Conservation (phyloP, 2,888 invertebrate species). For the Drosophila yooni region DNA sequence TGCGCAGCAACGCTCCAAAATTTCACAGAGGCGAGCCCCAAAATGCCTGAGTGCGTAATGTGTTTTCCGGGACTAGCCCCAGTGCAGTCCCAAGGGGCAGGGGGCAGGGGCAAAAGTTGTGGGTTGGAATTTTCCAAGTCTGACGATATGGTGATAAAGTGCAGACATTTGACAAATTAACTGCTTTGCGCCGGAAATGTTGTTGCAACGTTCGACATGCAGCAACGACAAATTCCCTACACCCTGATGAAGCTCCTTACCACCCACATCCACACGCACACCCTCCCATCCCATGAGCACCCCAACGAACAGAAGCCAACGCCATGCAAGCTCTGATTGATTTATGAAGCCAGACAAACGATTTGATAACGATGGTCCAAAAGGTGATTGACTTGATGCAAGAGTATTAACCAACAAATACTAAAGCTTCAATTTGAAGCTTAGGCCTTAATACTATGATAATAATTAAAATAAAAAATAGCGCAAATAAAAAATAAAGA, state of each 20-base stretch:
- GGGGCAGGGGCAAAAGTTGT: neutral
- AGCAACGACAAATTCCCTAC: constrained; percentile 15
- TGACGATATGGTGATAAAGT: constrained; percentile 79
- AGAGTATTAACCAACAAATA: constrained; percentile 3
- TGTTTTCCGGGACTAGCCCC: constrained; percentile 62
- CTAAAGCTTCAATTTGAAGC: neutral
- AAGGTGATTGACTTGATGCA: constrained; percentile 47
- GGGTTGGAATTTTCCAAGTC: constrained; percentile 19
- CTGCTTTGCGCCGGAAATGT: constrained; percentile 78
- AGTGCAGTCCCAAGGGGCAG: constrained; percentile 5
- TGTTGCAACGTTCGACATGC: constrained; percentile 66
- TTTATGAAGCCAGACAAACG: constrained; percentile 65
- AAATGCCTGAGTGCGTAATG: constrained; percentile 79
- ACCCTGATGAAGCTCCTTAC: neutral
- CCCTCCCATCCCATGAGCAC: neutral
- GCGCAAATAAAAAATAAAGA: constrained; percentile 19
- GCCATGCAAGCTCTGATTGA: constrained; percentile 62
- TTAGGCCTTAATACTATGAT: neutral
- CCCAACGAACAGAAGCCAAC: constrained; percentile 28
- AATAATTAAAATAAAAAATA: constrained; percentile 4
- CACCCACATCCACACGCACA: neutral
- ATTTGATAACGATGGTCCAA: constrained; percentile 27
- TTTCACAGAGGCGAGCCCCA: constrained; percentile 72
- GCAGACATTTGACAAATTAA: constrained; percentile 81
- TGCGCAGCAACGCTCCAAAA: constrained; percentile 78